Evolutionary conservation across 2,797 vertebrate species (phyloP), one percentile per base, ranked within the genome.

Genomic region (Sebastes hopkinsi): DNA sequence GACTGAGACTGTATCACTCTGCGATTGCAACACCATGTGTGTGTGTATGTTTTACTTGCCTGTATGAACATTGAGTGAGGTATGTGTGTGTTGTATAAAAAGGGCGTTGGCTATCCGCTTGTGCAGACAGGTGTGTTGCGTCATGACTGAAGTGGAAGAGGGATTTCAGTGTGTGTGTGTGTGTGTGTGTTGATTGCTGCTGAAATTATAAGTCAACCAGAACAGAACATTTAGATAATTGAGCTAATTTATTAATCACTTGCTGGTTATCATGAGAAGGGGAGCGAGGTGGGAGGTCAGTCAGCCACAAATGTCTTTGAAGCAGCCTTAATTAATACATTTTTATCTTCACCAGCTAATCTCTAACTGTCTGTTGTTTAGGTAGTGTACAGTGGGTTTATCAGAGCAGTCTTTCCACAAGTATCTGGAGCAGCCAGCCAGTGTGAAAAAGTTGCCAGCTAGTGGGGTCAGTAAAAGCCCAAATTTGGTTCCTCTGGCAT

Each of bases 111-210:
- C 77, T 29, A 0, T 38, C 13, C 3, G 0, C 73, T 70, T 87
- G 75, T 85, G 77, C 77, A 75, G 67, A 36, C 79, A 68, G 87
- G 86, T 77, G 77, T 83, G 68, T 75, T 80, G 55, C 69, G 32
- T 77, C 68, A 64, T 18, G 6, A 46, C 46, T 72, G 34, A 8
- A 9, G 56, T 8, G 11, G 16, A n/a, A 42, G 61, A 65, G 2
- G 4, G 32, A 42, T 55, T 62, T 75, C 32, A 25, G 32, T 50
- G 4, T 50, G 18, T 50, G 46, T 50, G 46, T 46, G 38, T 42
- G 16, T 46, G 50, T 22, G 50, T 1, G 27, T 29, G 27, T 1
- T 54, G 50, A 54, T 22, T 54, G 50, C 1, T 54, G 20, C 9
- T 54, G 50, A 54, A 50, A 50, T 20, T 50, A 20, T 18, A 20